phyloP scores from a whole-genome alignment of 2,113 vertebrate species.

The Sisor rabdophorus region DNA sequence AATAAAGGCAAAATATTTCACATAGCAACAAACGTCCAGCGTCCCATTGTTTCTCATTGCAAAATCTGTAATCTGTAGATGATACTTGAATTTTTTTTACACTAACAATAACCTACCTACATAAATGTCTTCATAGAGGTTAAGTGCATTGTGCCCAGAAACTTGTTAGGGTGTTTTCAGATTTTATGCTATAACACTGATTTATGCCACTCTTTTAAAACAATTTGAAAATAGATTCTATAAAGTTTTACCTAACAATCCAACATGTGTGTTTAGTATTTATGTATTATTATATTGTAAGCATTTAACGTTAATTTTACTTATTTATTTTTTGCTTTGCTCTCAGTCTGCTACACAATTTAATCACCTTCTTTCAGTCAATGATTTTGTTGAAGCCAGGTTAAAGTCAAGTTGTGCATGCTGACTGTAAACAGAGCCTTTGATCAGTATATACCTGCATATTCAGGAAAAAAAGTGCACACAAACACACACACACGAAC shows the following conservation, averaged over 20 bases:
- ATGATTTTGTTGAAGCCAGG: neutral
- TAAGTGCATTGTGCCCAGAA: too few species aligned
- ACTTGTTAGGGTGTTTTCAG: too few species aligned
- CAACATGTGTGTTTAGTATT: neutral
- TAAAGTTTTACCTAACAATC: neutral
- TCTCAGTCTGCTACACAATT: slow-evolving; percentile 20
- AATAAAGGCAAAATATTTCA: neutral
- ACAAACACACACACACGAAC: slow-evolving; percentile 30
- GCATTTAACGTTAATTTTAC: neutral
- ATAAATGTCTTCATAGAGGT: too few species aligned
- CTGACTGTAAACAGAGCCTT: slow-evolving; percentile 2
- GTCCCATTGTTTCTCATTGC: neutral
- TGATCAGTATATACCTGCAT: neutral
- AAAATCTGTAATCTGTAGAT: too few species aligned
- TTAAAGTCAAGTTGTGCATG: neutral
- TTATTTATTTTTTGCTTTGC: neutral
- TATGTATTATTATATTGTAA: neutral
- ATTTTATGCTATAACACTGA: neutral
- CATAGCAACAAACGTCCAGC: neutral
- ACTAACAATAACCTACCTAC: too few species aligned
- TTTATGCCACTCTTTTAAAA: neutral
- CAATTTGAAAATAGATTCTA: neutral
- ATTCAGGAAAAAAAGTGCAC: slow-evolving; percentile 10
- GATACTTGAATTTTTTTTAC: too few species aligned
- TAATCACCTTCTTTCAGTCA: neutral